Percentiles rank a stretch among this genome's conserved stretches.
Conservation (phyloP, 2,113 vertebrate genomes). For the Himantopus leucocephalus region DNA sequence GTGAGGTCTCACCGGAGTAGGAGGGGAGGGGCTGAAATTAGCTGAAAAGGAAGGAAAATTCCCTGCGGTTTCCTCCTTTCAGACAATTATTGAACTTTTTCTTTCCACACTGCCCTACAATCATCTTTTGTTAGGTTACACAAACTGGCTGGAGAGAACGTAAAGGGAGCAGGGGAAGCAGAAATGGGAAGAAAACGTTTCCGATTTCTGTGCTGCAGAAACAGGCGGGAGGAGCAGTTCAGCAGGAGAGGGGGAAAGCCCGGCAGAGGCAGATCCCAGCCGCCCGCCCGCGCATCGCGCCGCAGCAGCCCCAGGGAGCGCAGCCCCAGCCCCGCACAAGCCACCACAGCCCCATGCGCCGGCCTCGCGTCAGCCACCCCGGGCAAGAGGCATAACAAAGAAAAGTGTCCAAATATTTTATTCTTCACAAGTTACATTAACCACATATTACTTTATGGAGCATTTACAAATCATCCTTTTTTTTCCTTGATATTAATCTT, state of each 20-base stretch:
- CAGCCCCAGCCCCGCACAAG: not conserved
- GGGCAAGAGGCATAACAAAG: not conserved
- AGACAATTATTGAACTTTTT: not conserved
- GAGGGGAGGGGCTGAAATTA: not conserved
- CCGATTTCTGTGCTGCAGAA: not conserved
- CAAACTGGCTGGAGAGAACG: too few species aligned
- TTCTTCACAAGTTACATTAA: conserved; percentile 63
- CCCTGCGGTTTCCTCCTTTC: fast-evolving
- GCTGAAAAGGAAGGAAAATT: fast-evolving
- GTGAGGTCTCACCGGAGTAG: too few species aligned
- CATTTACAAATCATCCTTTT: not conserved
- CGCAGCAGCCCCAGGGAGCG: too few species aligned
- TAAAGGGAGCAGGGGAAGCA: not conserved
- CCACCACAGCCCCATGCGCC: not conserved
- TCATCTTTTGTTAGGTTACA: fast-evolving
- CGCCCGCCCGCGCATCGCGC: too few species aligned
- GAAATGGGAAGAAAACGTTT: fast-evolving
- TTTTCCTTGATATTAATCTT: not conserved
- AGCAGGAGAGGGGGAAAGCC: fast-evolving
- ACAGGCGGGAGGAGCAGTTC: fast-evolving
- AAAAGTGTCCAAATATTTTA: conserved; percentile 62
- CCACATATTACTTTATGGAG: not conserved
- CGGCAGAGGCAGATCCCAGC: not conserved
- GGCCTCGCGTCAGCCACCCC: fast-evolving
- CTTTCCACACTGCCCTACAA: not conserved